A percentile compares a stretch with the other conserved stretches of the same genome.
phyloP scores from a whole-genome alignment of 2,888 invertebrate species.

The Harpalus rufipes region DNA sequence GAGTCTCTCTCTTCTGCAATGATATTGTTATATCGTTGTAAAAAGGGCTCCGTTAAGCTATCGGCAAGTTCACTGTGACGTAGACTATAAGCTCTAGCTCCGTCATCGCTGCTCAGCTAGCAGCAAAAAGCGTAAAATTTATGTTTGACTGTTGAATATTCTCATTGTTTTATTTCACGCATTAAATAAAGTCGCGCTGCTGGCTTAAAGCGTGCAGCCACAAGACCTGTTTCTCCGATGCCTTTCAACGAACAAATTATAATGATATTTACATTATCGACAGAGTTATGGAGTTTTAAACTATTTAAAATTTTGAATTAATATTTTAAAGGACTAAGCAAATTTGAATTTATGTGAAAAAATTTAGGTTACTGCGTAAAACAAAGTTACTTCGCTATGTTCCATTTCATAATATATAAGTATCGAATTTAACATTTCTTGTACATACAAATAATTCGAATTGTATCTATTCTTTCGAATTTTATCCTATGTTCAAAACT shows the following conservation, averaged over 20 bases:
- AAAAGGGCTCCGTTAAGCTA: neutral
- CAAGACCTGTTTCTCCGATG: slow-evolving; percentile 9
- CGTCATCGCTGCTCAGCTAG: slow-evolving; percentile 8
- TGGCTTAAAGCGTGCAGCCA: slow-evolving; percentile 18
- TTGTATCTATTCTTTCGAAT: too few relatives aligned
- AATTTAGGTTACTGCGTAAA: too few relatives aligned
- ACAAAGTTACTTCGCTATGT: too few relatives aligned
- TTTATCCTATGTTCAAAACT: too few relatives aligned
- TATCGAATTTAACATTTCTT: too few relatives aligned
- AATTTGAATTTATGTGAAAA: too few relatives aligned
- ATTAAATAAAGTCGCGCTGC: slow-evolving; percentile 30
- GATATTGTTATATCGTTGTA: neutral
- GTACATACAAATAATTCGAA: too few relatives aligned
- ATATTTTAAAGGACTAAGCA: too few relatives aligned
- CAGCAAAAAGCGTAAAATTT: slow-evolving; percentile 59
- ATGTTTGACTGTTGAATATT: slow-evolving; percentile 54
- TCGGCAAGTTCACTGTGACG: neutral
- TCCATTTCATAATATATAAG: too few relatives aligned
- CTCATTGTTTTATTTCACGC: slow-evolving; percentile 63
- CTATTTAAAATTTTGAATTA: too few relatives aligned
- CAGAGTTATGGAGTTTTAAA: too few relatives aligned
- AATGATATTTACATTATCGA: neutral
- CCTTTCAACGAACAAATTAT: neutral
- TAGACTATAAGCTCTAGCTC: neutral
- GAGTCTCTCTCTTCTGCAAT: too few relatives aligned